A percentile compares a stretch with the other conserved stretches of the same genome.
These are phyloP conservation scores for Tipula unca DNA, from an alignment of 2,888 invertebrate genomes.

Conservation along the genomic window DNA sequence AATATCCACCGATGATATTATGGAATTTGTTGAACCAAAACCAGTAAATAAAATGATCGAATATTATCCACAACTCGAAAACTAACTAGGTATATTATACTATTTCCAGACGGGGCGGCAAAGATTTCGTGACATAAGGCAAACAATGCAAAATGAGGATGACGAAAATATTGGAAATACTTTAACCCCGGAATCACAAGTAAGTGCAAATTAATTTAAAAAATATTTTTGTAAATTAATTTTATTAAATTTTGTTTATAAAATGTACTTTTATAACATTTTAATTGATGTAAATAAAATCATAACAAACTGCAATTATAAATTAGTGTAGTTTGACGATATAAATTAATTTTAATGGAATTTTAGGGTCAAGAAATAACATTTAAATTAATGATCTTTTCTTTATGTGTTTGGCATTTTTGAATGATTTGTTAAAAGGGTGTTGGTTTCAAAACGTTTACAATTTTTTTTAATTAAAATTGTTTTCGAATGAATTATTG, in stretches of 20 bases:
- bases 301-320: neutral
- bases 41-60: slow-evolving; percentile 35
- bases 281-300: neutral
- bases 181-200: slow-evolving; percentile 69
- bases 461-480: too few relatives aligned
- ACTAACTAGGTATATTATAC: too few relatives aligned
- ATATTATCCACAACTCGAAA: neutral
- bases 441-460: too few relatives aligned
- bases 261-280: neutral
- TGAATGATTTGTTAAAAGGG: neutral
- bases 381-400: neutral
- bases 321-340: neutral
- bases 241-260: too few relatives aligned
- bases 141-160: slow-evolving; percentile 80
- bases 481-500: too few relatives aligned
- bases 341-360: neutral
- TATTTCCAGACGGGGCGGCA: slow-evolving; percentile 53
- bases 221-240: too few relatives aligned
- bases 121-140: slow-evolving; percentile 74
- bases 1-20: neutral
- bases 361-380: neutral
- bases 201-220: slow-evolving; percentile 28
- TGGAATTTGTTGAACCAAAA: slow-evolving; percentile 36
- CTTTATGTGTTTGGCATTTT: neutral
- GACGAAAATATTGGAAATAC: slow-evolving; percentile 60